Conservation (phyloP, 2,797 vertebrate species). For the Apogon talboti region DNA sequence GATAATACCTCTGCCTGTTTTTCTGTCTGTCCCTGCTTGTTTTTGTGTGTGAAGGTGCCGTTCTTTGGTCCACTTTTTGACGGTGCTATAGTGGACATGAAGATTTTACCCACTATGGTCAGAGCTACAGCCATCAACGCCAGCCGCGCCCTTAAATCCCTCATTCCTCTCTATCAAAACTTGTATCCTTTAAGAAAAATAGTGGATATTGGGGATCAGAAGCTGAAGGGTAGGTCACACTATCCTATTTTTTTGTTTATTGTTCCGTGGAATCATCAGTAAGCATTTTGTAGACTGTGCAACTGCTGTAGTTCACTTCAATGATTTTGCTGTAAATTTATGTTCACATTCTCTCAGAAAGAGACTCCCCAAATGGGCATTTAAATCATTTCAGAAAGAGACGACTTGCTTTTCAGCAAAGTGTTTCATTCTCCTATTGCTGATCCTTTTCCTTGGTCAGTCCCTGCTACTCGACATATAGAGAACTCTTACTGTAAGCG, state of each 20-base stretch:
- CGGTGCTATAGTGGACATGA: slow-evolving; percentile 96
- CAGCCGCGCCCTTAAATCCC: slow-evolving; percentile 95
- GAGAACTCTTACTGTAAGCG: no score
- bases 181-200: slow-evolving; percentile 91
- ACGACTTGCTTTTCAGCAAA: no score
- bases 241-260: neutral
- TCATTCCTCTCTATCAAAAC: slow-evolving; percentile 98
- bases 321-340: no score
- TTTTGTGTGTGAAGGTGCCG: slow-evolving; percentile 85
- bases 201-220: neutral
- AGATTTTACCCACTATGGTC: slow-evolving; percentile 96
- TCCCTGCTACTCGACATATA: no score
- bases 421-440: no score
- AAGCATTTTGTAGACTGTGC: no score
- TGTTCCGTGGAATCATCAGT: no score
- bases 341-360: no score
- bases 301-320: no score
- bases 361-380: no score
- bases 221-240: slow-evolving; percentile 34
- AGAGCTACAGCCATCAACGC: slow-evolving; percentile 98
- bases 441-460: no score
- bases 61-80: slow-evolving; percentile 98
- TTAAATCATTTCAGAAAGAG: no score
- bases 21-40: neutral
- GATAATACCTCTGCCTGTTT: neutral